Percentiles rank a stretch among this genome's conserved stretches.
Conservation (phyloP, 2,888 invertebrate species). For the Torymus texanus region DNA sequence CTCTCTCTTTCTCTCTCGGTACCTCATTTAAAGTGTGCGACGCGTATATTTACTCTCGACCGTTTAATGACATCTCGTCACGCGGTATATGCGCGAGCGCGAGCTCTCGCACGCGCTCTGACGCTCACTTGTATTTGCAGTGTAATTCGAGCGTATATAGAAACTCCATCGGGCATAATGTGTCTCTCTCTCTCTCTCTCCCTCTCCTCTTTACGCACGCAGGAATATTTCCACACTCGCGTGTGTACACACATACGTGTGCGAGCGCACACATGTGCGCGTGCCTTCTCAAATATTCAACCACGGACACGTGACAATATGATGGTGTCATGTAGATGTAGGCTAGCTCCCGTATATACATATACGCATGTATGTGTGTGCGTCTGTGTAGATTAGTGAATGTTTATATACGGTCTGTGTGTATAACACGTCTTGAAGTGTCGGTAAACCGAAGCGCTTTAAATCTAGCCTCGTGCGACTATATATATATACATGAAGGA, state of each 20-base stretch:
- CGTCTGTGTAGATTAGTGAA: too few species aligned
- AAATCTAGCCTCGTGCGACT: too few species aligned
- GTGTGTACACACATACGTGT: background rate
- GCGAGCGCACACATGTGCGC: too few species aligned
- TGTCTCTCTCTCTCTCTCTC: background rate
- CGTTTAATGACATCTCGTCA: conserved; percentile 46
- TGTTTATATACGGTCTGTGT: too few species aligned
- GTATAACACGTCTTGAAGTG: too few species aligned
- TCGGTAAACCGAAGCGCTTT: too few species aligned
- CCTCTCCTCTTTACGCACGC: background rate
- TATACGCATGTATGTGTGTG: too few species aligned
- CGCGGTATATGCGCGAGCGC: background rate
- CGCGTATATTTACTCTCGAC: conserved; percentile 13
- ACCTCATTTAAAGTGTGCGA: conserved; percentile 1
- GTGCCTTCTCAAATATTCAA: too few species aligned
- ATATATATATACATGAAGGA: too few species aligned
- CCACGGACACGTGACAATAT: too few species aligned
- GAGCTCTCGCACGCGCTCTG: background rate
- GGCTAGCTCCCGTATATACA: background rate
- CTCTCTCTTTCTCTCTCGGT: background rate
- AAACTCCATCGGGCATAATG: conserved; percentile 34
- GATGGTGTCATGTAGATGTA: too few species aligned
- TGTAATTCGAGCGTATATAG: conserved; percentile 38
- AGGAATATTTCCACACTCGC: background rate
- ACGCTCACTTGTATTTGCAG: conserved; percentile 36